Percentiles rank a stretch among this genome's conserved stretches.
These are phyloP conservation scores for Pseudomyrmex pallidus DNA, from an alignment of 1,140 invertebrate genomes.

Conservation along the genomic window DNA sequence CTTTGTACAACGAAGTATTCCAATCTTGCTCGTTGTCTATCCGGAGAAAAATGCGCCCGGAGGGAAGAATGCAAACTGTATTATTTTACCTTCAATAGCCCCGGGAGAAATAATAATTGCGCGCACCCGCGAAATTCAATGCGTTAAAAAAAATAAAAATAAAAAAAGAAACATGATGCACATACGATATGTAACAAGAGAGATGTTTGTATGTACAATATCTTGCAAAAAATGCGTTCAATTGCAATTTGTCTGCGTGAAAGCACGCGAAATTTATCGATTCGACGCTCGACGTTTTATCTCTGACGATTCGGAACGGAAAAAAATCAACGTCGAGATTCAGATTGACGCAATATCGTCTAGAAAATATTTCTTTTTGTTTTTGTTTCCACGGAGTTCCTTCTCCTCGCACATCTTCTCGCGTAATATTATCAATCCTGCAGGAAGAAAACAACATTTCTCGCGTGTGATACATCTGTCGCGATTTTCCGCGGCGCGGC, in stretches of 20 bases:
- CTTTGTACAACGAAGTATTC: conserved; percentile 56
- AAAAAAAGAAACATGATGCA: too few relatives aligned
- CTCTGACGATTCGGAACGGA: background rate
- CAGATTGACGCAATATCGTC: background rate
- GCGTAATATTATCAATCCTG: conserved; percentile 25
- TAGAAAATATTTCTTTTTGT: conserved; percentile 25
- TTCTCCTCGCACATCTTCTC: background rate
- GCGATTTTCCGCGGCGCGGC: conserved; percentile 13
- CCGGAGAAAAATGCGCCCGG: conserved; percentile 5
- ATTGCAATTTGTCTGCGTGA: background rate
- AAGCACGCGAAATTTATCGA: background rate
- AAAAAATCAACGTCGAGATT: conserved; percentile 16
- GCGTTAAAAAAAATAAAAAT: too few relatives aligned
- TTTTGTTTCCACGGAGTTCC: background rate
- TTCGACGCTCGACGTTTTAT: background rate
- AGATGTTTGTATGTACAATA: background rate
- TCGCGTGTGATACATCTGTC: background rate
- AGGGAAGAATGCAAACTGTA: conserved; percentile 8
- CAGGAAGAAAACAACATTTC: conserved; percentile 5
- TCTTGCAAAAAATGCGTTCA: too few relatives aligned
- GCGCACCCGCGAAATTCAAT: background rate
- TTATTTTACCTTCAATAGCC: conserved; percentile 39
- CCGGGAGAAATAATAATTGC: conserved; percentile 22
- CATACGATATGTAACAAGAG: too few relatives aligned
- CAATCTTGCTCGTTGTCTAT: conserved; percentile 34